Percentiles rank a stretch among this genome's conserved stretches.
phyloP scores from a whole-genome alignment of 2,113 vertebrate species.

The Microcebus tavaratra region DNA sequence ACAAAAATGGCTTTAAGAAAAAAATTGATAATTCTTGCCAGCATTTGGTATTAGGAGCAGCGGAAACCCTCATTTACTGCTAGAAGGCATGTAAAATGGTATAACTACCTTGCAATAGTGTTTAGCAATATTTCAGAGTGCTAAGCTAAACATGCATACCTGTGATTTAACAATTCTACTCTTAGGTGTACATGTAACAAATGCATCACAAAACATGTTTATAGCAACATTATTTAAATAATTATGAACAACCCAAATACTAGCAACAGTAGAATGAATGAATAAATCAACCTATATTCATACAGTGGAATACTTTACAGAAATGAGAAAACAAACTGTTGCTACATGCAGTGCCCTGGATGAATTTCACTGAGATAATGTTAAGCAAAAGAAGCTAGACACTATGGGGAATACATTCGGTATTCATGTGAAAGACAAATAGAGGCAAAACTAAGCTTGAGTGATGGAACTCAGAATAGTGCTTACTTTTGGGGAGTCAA shows the following conservation, averaged over 20 bases:
- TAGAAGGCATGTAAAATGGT: not conserved
- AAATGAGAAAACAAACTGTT: not conserved
- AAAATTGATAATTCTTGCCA: not conserved
- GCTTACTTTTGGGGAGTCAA: not conserved
- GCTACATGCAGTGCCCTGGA: not conserved
- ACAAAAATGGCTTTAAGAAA: not conserved
- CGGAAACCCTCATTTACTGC: not conserved
- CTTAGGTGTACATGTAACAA: not conserved
- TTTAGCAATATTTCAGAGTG: not conserved
- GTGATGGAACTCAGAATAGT: not conserved
- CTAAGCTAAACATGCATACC: not conserved
- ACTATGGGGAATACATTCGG: not conserved
- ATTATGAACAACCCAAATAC: not conserved
- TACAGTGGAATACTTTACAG: not conserved
- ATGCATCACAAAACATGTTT: not conserved
- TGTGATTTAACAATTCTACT: not conserved
- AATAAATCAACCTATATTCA: not conserved
- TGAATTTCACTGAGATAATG: not conserved
- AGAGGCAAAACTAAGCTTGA: not conserved
- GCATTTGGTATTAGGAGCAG: conserved; percentile 8
- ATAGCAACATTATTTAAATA: not conserved
- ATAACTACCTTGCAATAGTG: not conserved
- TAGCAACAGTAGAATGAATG: not conserved
- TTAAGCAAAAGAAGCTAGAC: conserved; percentile 42
- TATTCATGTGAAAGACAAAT: conserved; percentile 7